Evolutionary conservation across 2,797 vertebrate genomes (phyloP).

Genomic region (Esox lucius): DNA sequence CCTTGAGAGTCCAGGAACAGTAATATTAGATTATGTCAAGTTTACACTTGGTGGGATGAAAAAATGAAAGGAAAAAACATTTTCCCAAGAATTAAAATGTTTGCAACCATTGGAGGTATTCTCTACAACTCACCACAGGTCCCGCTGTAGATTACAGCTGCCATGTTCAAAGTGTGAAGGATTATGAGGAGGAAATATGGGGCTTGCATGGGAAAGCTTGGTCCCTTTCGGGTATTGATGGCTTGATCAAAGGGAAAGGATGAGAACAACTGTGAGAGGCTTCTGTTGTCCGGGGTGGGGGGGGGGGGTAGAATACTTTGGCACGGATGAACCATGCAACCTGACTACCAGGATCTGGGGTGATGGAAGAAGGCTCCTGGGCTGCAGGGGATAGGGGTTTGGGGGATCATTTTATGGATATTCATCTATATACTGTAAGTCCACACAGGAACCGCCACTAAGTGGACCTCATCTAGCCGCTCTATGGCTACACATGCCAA

Average conservation of each 20-base stretch:
- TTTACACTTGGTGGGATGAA: slow-evolving; percentile 23
- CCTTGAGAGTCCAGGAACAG: neutral
- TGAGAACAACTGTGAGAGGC: slow-evolving; percentile 54
- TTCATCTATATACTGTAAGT: slow-evolving; percentile 66
- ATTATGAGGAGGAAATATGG: slow-evolving; percentile 60
- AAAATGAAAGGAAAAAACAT: slow-evolving; percentile 37
- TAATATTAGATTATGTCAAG: slow-evolving; percentile 28
- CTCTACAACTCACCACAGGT: slow-evolving; percentile 29
- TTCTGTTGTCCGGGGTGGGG: slow-evolving; percentile 20
- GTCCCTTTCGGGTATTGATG: slow-evolving; percentile 42
- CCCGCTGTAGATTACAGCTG: slow-evolving; percentile 37
- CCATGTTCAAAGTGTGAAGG: slow-evolving; percentile 50
- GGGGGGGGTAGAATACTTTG: slow-evolving; percentile 5
- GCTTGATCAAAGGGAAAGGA: slow-evolving; percentile 65
- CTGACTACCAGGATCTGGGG: slow-evolving; percentile 39
- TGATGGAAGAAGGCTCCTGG: slow-evolving; percentile 32
- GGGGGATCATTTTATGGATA: slow-evolving; percentile 56
- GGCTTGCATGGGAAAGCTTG: slow-evolving; percentile 51
- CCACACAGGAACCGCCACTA: slow-evolving; percentile 65
- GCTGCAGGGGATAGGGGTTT: slow-evolving; percentile 20
- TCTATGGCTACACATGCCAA: slow-evolving; percentile 73
- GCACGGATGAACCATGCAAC: slow-evolving; percentile 52
- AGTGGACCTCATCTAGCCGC: slow-evolving; percentile 59
- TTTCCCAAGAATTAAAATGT: slow-evolving; percentile 20
- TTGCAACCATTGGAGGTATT: slow-evolving; percentile 35